phyloP scores from a whole-genome alignment of 2,888 invertebrate species.

The Lordiphosa fenestrarum region DNA sequence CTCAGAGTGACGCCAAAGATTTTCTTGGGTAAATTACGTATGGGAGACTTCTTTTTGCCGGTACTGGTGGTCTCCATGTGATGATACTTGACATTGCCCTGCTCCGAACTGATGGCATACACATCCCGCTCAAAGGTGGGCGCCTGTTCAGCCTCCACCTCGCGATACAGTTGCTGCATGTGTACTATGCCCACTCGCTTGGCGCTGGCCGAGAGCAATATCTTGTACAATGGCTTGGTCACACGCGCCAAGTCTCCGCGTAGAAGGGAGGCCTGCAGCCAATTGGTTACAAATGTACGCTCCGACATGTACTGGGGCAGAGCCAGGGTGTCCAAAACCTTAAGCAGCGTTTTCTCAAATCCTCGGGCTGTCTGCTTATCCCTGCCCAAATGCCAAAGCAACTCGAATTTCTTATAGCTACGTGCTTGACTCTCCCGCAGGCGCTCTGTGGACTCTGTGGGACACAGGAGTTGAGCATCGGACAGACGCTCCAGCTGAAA shows the following conservation, averaged over 20 bases:
- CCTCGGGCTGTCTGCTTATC: constrained; percentile 82
- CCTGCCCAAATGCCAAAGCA: constrained; percentile 89
- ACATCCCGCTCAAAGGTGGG: constrained; percentile 82
- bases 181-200: constrained; percentile 91
- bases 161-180: constrained; percentile 83
- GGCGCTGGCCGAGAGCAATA: constrained; percentile 89
- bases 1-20: constrained; percentile 80
- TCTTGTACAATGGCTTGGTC: constrained; percentile 88
- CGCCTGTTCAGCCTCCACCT: constrained; percentile 67
- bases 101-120: constrained; percentile 90
- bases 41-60: constrained; percentile 79
- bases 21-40: constrained; percentile 79
- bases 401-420: constrained; percentile 80
- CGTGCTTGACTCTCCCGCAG: constrained; percentile 78
- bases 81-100: constrained; percentile 86
- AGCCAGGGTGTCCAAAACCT: constrained; percentile 81
- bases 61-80: constrained; percentile 72
- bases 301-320: constrained; percentile 79
- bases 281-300: constrained; percentile 85
- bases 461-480: constrained; percentile 78
- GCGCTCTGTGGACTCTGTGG: constrained; percentile 67
- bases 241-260: constrained; percentile 89
- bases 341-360: constrained; percentile 85
- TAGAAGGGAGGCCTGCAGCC: constrained; percentile 87
- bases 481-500: constrained; percentile 77